Conservation (phyloP, 2,797 vertebrate genomes). For the Microctenopoma lineatum region DNA sequence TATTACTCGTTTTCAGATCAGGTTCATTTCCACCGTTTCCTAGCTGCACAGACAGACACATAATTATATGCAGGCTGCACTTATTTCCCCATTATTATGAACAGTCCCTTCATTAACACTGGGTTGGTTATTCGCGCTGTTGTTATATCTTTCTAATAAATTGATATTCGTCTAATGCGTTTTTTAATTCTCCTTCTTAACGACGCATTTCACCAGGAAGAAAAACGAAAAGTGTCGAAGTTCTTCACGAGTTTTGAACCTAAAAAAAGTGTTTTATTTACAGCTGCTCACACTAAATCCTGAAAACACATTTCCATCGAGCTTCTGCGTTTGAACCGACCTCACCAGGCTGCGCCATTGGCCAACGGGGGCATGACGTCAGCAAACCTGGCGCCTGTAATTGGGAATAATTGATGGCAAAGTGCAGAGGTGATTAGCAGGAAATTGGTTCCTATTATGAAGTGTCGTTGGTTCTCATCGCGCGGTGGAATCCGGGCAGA, state of each 20-base stretch:
- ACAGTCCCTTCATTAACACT: constrained; percentile 52
- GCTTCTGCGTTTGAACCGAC: constrained; percentile 41
- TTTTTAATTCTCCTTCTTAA: not conserved
- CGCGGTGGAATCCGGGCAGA: not conserved
- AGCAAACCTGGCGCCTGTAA: constrained; percentile 47
- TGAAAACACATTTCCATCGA: not conserved
- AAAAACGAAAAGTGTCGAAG: not conserved
- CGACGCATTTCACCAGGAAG: constrained; percentile 1
- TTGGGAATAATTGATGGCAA: constrained; percentile 47
- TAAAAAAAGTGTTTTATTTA: not conserved
- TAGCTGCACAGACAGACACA: constrained; percentile 31
- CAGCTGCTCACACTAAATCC: not conserved
- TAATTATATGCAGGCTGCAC: constrained; percentile 57
- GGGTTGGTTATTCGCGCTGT: constrained; percentile 37
- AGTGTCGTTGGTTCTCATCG: constrained; percentile 16
- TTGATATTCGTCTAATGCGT: constrained; percentile 23
- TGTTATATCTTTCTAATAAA: constrained; percentile 49
- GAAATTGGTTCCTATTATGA: constrained; percentile 26
- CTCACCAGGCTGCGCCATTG: constrained; percentile 58
- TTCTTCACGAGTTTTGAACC: not conserved
- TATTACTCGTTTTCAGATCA: constrained; percentile 43
- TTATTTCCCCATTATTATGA: constrained; percentile 64
- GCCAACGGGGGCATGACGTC: constrained; percentile 61
- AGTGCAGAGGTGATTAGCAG: constrained; percentile 37
- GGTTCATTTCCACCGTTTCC: constrained; percentile 35